A percentile compares a stretch with the other conserved stretches of the same genome.
phyloP scores from a whole-genome alignment of 2,888 invertebrate genomes.

The Adelphocoris suturalis region DNA sequence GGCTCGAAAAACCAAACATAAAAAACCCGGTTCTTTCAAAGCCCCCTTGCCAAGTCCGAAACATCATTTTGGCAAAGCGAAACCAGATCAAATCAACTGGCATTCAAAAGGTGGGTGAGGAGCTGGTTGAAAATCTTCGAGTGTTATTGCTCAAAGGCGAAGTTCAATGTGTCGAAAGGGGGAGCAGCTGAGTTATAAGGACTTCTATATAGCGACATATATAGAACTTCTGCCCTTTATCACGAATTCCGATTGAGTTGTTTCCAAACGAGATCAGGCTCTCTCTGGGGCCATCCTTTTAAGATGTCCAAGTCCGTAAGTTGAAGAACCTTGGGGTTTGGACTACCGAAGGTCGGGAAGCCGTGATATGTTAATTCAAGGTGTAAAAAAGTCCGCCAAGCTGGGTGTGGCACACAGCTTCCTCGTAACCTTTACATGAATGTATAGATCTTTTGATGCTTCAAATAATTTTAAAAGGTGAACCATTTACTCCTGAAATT shows the following conservation, averaged over 20 bases:
- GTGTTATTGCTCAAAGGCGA: conserved; percentile 12
- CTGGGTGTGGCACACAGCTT: too few relatives aligned
- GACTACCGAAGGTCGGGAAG: too few relatives aligned
- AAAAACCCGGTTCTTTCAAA: background rate
- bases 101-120: conserved; percentile 40
- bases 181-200: background rate
- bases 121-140: background rate
- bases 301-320: background rate
- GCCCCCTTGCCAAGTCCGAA: background rate
- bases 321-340: too few relatives aligned
- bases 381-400: too few relatives aligned
- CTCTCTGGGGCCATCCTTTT: background rate
- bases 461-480: too few relatives aligned
- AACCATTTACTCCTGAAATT: too few relatives aligned
- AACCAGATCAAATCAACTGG: conserved; percentile 25
- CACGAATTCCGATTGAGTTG: background rate
- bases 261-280: conserved; percentile 40
- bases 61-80: background rate
- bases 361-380: too few relatives aligned
- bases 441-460: too few relatives aligned
- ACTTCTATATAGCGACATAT: background rate
- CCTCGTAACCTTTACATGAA: too few relatives aligned
- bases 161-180: conserved; percentile 24
- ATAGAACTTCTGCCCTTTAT: conserved; percentile 60
- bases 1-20: background rate